A percentile compares a stretch with the other conserved stretches of the same genome.
Conservation (phyloP, 1,140 invertebrate species). For the Proales similis region DNA sequence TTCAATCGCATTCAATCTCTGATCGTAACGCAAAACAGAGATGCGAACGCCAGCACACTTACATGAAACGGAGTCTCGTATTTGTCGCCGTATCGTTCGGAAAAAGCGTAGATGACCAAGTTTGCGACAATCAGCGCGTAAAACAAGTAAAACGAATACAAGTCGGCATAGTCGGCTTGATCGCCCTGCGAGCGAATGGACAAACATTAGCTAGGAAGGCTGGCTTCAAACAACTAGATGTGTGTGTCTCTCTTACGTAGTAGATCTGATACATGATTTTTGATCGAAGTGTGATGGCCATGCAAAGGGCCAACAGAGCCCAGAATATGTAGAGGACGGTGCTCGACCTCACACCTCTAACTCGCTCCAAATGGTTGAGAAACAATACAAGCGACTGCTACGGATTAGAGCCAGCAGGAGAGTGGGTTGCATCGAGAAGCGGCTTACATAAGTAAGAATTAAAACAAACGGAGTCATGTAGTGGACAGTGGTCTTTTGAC, state of each 20-base stretch:
- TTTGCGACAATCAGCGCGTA: constrained; percentile 17
- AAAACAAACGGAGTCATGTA: constrained; percentile 31
- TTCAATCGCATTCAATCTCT: too few relatives aligned
- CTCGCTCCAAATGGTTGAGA: constrained; percentile 26
- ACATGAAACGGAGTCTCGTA: constrained; percentile 32
- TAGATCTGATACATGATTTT: constrained; percentile 36
- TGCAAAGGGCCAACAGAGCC: constrained; percentile 27
- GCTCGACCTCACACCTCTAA: constrained; percentile 26
- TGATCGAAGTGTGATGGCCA: constrained; percentile 28
- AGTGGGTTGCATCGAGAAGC: too few relatives aligned
- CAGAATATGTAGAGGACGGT: constrained; percentile 30
- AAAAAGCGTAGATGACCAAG: constrained; percentile 18
- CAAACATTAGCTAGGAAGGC: background rate
- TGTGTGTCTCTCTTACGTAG: constrained; percentile 31
- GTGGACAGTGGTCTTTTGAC: constrained; percentile 7
- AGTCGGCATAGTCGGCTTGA: constrained; percentile 3
- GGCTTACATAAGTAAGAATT: constrained; percentile 31
- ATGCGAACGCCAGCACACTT: constrained; percentile 21
- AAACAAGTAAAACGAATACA: constrained; percentile 27
- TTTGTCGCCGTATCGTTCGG: constrained; percentile 36
- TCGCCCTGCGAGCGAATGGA: constrained; percentile 1
- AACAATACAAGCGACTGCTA: constrained; percentile 16
- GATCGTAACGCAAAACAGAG: too few relatives aligned
- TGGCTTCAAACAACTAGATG: background rate
- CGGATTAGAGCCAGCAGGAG: too few relatives aligned